These are phyloP conservation scores for Ophthalmolycus amberensis DNA, from an alignment of 2,113 vertebrate species.

Conservation along the genomic window DNA sequence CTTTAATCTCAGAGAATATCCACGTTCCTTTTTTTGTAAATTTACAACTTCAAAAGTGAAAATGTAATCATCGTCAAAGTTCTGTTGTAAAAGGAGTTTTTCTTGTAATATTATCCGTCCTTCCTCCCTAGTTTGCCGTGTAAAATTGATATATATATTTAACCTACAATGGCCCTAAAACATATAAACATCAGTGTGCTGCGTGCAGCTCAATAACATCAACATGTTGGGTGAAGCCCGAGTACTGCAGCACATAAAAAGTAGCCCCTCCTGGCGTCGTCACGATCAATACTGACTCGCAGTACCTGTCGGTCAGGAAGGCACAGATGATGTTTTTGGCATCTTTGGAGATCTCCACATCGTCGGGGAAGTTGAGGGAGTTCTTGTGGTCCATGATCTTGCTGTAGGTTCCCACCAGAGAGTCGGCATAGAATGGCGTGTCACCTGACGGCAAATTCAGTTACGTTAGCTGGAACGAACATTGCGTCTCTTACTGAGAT, in stretches of 20 bases:
- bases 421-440: constrained; percentile 99
- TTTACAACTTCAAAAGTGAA: no score
- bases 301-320: constrained; percentile 96
- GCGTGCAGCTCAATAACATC: not conserved
- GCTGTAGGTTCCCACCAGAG: constrained; percentile 97
- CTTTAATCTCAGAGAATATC: no score
- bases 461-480: not conserved
- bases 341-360: constrained; percentile 97
- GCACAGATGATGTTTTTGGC: constrained; percentile 98
- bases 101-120: not conserved
- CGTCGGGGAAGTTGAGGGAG: constrained; percentile 95
- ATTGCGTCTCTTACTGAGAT: not conserved
- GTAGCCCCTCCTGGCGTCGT: not conserved
- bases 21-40: no score
- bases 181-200: not conserved
- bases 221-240: not conserved
- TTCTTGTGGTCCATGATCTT: constrained; percentile 99
- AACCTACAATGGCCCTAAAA: not conserved
- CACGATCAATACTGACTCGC: not conserved
- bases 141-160: not conserved
- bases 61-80: no score
- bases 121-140: no score
- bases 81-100: not conserved
- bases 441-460: constrained; percentile 84
- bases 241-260: not conserved